These are phyloP conservation scores for Myotis lucifugus DNA, from an alignment of 2,113 vertebrate genomes.

Conservation along the genomic window DNA sequence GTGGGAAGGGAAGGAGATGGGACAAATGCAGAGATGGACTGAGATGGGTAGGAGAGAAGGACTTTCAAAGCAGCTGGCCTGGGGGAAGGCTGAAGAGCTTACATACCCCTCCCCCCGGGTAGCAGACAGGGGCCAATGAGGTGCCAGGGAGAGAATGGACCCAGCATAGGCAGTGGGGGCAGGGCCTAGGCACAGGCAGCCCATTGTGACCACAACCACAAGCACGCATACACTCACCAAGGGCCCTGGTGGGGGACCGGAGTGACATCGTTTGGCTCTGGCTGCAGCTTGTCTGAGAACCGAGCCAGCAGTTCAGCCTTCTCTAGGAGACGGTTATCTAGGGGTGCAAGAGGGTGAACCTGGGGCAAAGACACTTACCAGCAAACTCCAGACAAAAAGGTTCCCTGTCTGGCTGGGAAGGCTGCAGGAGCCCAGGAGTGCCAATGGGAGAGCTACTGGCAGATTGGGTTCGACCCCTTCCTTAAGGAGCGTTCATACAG, in stretches of 20 bases:
- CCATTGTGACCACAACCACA: neutral
- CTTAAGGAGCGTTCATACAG: neutral
- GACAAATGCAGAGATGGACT: neutral
- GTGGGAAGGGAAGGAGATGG: neutral
- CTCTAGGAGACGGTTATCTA: constrained; percentile 75
- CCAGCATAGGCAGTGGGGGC: neutral
- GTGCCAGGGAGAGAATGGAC: constrained; percentile 30
- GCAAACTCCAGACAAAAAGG: neutral
- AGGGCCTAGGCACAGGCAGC: neutral
- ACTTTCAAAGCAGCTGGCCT: neutral
- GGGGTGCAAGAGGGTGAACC: constrained; percentile 10
- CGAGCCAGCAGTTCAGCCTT: constrained; percentile 72
- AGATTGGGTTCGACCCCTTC: neutral
- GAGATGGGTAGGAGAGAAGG: neutral
- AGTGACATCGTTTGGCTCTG: neutral
- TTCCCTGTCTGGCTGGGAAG: neutral
- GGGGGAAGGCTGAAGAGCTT: neutral
- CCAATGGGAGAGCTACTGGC: neutral
- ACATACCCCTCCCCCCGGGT: neutral
- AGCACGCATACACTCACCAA: constrained; percentile 61
- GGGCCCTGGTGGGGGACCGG: neutral
- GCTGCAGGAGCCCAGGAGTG: neutral
- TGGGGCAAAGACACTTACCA: constrained; percentile 8
- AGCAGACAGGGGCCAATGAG: neutral
- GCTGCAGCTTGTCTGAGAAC: constrained; percentile 69